Evolutionary conservation across 1,140 invertebrate genomes (phyloP).

Genomic region (Drosophila quadrilineata): DNA sequence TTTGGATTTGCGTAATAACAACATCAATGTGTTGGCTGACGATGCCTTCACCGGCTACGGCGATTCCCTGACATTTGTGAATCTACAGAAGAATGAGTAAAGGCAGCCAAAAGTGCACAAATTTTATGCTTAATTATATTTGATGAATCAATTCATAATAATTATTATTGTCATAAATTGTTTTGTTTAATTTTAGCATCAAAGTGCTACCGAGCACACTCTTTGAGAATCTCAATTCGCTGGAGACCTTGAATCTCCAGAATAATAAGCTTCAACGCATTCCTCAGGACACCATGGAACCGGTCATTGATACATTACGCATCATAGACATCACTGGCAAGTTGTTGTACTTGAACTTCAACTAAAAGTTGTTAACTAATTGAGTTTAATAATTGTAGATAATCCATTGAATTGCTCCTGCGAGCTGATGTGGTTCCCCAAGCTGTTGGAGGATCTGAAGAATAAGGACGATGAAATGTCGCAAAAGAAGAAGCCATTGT

Average conservation of each 20-base stretch:
- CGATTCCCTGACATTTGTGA: slow-evolving; percentile 94
- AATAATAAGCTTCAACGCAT: slow-evolving; percentile 92
- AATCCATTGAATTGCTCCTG: slow-evolving; percentile 94
- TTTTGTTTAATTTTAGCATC: slow-evolving; percentile 84
- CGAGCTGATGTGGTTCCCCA: slow-evolving; percentile 92
- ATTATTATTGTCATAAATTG: background rate
- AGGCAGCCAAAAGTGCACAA: slow-evolving; percentile 7
- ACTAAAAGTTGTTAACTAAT: background rate
- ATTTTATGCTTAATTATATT: background rate
- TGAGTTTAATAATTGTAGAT: slow-evolving; percentile 83
- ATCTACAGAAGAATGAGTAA: slow-evolving; percentile 95
- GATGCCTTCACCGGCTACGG: slow-evolving; percentile 94
- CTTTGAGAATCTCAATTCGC: slow-evolving; percentile 92
- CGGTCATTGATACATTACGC: slow-evolving; percentile 91
- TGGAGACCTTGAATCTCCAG: slow-evolving; percentile 93
- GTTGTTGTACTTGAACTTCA: slow-evolving; percentile 21
- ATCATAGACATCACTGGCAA: slow-evolving; percentile 93
- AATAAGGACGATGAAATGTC: slow-evolving; percentile 92
- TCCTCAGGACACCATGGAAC: slow-evolving; percentile 93
- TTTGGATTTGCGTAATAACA: slow-evolving; percentile 92
- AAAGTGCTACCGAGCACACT: slow-evolving; percentile 88
- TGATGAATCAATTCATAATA: background rate
- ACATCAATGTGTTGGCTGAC: slow-evolving; percentile 90
- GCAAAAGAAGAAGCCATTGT: slow-evolving; percentile 91
- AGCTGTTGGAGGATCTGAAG: slow-evolving; percentile 88